Percentiles rank a stretch among this genome's conserved stretches.
Evolutionary conservation across 2,797 vertebrate species (phyloP).

Genomic region (Melanotaenia pygmaea): DNA sequence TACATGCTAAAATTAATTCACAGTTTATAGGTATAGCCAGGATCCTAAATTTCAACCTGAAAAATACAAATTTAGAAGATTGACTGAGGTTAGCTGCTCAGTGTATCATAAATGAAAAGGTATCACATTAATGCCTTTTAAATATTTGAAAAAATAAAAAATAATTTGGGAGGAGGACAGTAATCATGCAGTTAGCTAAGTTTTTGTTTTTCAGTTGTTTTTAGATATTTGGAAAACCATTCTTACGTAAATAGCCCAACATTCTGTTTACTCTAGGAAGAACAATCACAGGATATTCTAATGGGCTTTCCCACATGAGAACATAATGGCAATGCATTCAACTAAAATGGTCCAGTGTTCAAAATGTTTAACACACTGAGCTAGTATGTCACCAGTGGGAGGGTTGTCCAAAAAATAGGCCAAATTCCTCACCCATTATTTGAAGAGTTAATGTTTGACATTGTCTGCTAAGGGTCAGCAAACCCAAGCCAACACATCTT

Average conservation of each 20-base stretch:
- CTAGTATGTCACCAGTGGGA: conserved; percentile 11
- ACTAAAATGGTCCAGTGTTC: conserved; percentile 8
- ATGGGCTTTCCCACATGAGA: neutral
- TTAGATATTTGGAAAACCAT: conserved; percentile 3
- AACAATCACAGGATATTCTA: conserved; percentile 1
- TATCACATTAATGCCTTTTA: neutral
- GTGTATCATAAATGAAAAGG: neutral
- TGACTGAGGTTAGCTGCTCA: neutral
- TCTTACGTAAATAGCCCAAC: neutral
- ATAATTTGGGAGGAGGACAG: neutral
- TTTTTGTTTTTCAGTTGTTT: conserved; percentile 1
- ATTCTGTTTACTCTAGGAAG: conserved; percentile 12
- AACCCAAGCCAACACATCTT: conserved; percentile 32
- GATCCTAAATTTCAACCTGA: neutral
- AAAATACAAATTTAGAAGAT: neutral
- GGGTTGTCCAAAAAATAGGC: neutral
- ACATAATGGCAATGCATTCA: neutral
- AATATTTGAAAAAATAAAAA: neutral
- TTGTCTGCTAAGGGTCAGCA: conserved; percentile 32
- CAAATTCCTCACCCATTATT: conserved; percentile 15
- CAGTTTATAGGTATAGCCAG: neutral
- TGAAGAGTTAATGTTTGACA: conserved; percentile 67
- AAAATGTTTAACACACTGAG: conserved; percentile 18
- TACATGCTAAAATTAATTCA: too few species aligned
- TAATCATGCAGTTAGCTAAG: neutral